Evolutionary conservation across 2,888 invertebrate species (phyloP).

Genomic region (Lasius fuliginosus): DNA sequence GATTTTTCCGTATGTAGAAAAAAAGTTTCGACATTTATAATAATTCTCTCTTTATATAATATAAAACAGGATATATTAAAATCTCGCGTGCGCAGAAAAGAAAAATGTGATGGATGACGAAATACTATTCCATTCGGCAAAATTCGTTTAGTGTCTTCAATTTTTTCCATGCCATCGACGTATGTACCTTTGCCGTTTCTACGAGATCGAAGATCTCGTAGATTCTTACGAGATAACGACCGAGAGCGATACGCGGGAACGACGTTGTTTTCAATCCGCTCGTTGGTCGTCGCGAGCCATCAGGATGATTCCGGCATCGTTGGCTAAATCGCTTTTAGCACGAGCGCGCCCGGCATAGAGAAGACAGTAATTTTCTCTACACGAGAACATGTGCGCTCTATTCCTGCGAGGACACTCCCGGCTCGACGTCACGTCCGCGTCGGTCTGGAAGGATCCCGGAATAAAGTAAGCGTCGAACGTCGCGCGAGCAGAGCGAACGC

Average conservation of each 20-base stretch:
- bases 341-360: constrained; percentile 18
- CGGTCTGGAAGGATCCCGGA: constrained; percentile 5
- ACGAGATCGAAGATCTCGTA: too few species aligned
- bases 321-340: constrained; percentile 58
- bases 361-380: constrained; percentile 51
- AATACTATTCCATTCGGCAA: constrained; percentile 8
- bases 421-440: constrained; percentile 41
- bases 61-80: background rate
- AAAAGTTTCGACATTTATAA: background rate
- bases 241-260: constrained; percentile 38
- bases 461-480: constrained; percentile 50
- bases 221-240: constrained; percentile 25
- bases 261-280: constrained; percentile 54
- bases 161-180: background rate
- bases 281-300: constrained; percentile 48
- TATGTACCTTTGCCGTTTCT: background rate
- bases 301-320: constrained; percentile 41
- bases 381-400: constrained; percentile 39
- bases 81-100: background rate
- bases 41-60: background rate
- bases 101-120: background rate
- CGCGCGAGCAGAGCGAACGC: constrained; percentile 9
- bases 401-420: constrained; percentile 16
- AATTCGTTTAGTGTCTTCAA: constrained; percentile 4
- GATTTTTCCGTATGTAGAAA: background rate